phyloP scores from a whole-genome alignment of 2,113 vertebrate genomes.

The Gnathonemus longibarbis region DNA sequence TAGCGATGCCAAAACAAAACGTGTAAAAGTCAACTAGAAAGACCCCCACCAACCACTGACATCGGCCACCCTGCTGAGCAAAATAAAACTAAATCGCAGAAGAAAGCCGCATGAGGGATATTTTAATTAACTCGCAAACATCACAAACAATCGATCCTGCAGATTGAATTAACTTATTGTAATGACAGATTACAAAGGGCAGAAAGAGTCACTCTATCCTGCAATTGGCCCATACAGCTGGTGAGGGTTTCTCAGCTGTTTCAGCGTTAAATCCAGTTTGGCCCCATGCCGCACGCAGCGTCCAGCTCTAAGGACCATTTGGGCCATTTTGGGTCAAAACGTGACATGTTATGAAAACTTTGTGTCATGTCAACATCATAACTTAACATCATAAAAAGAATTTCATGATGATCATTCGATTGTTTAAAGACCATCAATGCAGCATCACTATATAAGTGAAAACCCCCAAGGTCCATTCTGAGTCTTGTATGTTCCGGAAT shows the following conservation, averaged over 20 bases:
- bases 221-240: neutral
- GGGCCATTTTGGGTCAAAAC: neutral
- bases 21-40: neutral
- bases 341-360: neutral
- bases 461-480: neutral
- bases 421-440: neutral
- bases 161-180: conserved; percentile 1
- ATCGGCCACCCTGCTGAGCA: neutral
- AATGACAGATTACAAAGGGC: neutral
- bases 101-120: neutral
- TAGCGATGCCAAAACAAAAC: neutral
- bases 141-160: neutral
- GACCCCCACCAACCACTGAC: neutral
- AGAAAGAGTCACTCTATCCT: neutral
- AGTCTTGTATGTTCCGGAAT: neutral
- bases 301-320: neutral
- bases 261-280: neutral
- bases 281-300: neutral
- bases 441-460: neutral
- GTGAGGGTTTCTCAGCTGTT: neutral
- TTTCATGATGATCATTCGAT: neutral
- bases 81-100: neutral
- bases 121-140: neutral
- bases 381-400: neutral
- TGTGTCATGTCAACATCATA: neutral